Percentiles rank a stretch among this genome's conserved stretches.
Evolutionary conservation across 1,140 invertebrate species (phyloP).

Genomic region (Megalopta genalis): DNA sequence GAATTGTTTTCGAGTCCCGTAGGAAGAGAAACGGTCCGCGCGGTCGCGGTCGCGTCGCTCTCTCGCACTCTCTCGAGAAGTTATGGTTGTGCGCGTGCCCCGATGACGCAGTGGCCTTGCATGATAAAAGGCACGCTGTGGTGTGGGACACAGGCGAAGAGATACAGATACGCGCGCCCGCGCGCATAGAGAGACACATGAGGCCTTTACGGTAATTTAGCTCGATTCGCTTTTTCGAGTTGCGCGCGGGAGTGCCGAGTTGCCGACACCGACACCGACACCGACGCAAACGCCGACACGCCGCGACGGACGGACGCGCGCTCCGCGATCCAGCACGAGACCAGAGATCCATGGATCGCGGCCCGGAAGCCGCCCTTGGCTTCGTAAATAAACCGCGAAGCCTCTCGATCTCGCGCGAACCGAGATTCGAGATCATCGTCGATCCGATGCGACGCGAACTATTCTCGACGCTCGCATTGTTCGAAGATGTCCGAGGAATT

Average conservation of each 20-base stretch:
- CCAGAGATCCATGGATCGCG: neutral
- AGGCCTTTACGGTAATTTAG: conserved; percentile 50
- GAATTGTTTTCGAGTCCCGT: neutral
- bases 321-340: conserved; percentile 13
- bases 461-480: too few species aligned
- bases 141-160: neutral
- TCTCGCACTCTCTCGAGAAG: neutral
- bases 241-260: conserved; percentile 6
- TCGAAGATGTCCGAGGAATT: too few species aligned
- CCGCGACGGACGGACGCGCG: conserved; percentile 2
- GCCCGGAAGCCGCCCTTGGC: neutral
- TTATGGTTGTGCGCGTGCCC: neutral
- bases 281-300: too few species aligned
- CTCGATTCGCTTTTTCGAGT: conserved; percentile 48
- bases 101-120: conserved; percentile 65
- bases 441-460: neutral
- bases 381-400: neutral
- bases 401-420: neutral
- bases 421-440: too few species aligned
- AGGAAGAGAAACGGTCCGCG: neutral
- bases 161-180: conserved; percentile 1
- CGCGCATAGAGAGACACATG: neutral
- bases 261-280: too few species aligned
- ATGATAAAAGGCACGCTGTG: conserved; percentile 52
- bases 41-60: neutral